These are phyloP conservation scores for Scalopus aquaticus DNA, from an alignment of 2,113 vertebrate species.

Conservation along the genomic window DNA sequence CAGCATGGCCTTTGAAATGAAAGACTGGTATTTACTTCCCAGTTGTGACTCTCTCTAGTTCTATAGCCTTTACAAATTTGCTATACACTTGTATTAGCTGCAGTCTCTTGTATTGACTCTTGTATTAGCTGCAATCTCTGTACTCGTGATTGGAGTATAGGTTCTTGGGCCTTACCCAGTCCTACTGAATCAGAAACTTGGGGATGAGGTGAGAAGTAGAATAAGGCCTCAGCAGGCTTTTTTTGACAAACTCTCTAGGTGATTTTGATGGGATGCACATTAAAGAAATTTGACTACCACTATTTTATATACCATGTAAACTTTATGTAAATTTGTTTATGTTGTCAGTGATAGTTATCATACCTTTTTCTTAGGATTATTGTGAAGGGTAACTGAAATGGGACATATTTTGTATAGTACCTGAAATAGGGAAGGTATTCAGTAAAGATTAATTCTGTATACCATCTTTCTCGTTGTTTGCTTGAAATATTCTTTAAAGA, in stretches of 20 bases:
- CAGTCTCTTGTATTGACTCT: no score
- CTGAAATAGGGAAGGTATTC: neutral
- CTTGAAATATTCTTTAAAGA: neutral
- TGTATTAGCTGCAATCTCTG: neutral
- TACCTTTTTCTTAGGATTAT: neutral
- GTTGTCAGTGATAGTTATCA: neutral
- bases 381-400: neutral
- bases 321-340: neutral
- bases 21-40: neutral
- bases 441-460: neutral
- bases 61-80: neutral
- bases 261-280: neutral
- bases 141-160: neutral
- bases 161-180: neutral
- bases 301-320: neutral
- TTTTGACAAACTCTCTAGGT: neutral
- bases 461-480: neutral
- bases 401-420: neutral
- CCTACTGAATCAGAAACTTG: slow-evolving; percentile 30
- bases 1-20: neutral
- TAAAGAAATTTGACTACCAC: neutral
- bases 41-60: neutral
- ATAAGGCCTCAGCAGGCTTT: neutral
- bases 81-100: neutral
- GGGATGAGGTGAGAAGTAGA: accelerated